phyloP scores from a whole-genome alignment of 2,888 invertebrate genomes.

The Sinhomidia bicolor region DNA sequence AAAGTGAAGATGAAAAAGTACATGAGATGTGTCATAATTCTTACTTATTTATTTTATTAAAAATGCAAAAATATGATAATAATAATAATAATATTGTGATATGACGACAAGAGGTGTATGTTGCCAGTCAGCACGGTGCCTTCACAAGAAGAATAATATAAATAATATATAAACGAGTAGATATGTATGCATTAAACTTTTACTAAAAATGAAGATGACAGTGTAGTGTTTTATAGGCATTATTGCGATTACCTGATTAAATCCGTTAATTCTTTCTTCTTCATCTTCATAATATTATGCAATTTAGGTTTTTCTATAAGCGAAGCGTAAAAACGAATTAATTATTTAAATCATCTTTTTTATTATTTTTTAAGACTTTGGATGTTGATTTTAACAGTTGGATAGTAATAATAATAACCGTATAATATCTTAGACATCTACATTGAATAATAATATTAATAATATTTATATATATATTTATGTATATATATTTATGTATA shows the following conservation, averaged over 20 bases:
- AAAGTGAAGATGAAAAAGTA: background rate
- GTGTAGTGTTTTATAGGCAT: no score
- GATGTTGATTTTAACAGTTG: constrained; percentile 68
- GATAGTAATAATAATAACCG: constrained; percentile 55
- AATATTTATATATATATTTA: no score
- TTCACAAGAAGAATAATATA: no score
- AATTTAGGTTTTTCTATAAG: background rate
- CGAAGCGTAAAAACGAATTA: background rate
- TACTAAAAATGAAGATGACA: no score
- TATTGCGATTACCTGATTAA: no score
- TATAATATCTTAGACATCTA: constrained; percentile 60
- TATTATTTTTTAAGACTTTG: constrained; percentile 61
- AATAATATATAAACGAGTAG: no score
- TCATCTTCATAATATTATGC: background rate
- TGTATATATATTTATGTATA: no score
- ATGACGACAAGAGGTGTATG: no score
- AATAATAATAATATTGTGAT: background rate
- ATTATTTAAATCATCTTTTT: constrained; percentile 57
- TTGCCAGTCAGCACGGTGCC: no score
- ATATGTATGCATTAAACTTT: no score
- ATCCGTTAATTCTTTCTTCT: no score
- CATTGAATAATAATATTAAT: constrained; percentile 34
- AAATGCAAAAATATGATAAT: background rate
- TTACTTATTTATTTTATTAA: background rate
- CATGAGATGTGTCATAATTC: background rate